Evolutionary conservation across 2,113 vertebrate genomes (phyloP).

Genomic region (Numida meleagris): DNA sequence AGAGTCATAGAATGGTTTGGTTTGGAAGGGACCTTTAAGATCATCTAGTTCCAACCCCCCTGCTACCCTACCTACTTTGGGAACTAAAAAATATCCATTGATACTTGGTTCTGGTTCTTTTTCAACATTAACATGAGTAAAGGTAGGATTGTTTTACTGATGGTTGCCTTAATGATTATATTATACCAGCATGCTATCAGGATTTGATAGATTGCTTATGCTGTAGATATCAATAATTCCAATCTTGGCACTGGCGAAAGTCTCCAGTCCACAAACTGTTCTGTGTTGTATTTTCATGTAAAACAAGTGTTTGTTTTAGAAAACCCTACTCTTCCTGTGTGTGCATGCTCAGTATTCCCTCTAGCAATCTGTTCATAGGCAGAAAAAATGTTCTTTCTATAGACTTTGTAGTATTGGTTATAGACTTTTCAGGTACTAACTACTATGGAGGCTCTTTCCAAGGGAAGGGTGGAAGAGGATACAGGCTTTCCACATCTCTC

Average conservation of each 20-base stretch:
- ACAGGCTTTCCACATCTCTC: not conserved
- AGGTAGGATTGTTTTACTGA: not conserved
- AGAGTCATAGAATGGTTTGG: no score
- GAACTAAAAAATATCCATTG: not conserved
- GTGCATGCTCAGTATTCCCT: not conserved
- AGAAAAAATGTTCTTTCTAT: not conserved
- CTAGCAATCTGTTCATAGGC: not conserved
- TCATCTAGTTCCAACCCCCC: no score
- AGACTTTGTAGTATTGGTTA: not conserved
- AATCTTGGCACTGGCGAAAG: not conserved
- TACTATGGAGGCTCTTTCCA: not conserved
- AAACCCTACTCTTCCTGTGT: not conserved
- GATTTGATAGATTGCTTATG: not conserved
- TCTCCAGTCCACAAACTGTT: not conserved
- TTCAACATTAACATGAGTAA: not conserved
- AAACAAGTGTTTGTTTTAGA: not conserved
- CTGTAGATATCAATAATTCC: not conserved
- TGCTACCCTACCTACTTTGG: not conserved
- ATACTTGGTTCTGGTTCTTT: not conserved
- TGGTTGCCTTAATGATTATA: not conserved
- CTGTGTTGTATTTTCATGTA: not conserved
- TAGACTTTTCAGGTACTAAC: not conserved
- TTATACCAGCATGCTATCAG: not conserved
- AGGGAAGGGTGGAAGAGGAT: not conserved
- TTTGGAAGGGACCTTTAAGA: no score